A percentile compares a stretch with the other conserved stretches of the same genome.
Evolutionary conservation across 2,113 vertebrate genomes (phyloP).

Genomic region (Phylloscopus whistleri): DNA sequence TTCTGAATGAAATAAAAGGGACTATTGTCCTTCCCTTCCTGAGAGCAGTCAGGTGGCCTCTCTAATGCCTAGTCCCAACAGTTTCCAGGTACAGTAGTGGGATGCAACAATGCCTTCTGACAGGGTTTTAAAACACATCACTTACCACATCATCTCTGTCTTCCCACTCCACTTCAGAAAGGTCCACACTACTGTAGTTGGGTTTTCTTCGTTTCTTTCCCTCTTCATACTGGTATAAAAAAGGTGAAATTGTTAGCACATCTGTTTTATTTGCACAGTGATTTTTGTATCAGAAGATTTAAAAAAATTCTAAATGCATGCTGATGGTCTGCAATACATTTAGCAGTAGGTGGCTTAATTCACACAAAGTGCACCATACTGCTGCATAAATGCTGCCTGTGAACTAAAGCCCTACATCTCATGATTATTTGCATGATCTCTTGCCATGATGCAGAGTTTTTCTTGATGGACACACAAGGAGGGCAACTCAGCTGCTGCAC

Average conservation of each 20-base stretch:
- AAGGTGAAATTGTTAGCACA: background rate
- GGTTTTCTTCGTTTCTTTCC: conserved; percentile 93
- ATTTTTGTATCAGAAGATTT: background rate
- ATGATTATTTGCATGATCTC: background rate
- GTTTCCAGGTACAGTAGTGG: background rate
- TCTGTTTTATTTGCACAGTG: background rate
- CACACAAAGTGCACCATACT: background rate
- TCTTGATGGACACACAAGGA: background rate
- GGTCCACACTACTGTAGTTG: conserved; percentile 95
- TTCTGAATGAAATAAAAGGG: background rate
- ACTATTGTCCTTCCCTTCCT: background rate
- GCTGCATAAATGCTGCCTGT: background rate
- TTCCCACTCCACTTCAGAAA: conserved; percentile 98
- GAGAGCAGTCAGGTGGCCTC: background rate
- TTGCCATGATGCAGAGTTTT: background rate
- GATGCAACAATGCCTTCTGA: background rate
- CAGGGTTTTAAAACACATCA: background rate
- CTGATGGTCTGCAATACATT: too few species aligned
- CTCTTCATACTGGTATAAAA: conserved; percentile 85
- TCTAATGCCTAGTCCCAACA: background rate
- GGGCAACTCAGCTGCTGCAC: background rate
- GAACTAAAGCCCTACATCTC: background rate
- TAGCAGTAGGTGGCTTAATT: background rate
- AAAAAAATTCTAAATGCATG: too few species aligned
- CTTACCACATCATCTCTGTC: conserved; percentile 93